Percentiles rank a stretch among this genome's conserved stretches.
Conservation (phyloP, 2,888 invertebrate genomes). For the Tetragnatha montana region DNA sequence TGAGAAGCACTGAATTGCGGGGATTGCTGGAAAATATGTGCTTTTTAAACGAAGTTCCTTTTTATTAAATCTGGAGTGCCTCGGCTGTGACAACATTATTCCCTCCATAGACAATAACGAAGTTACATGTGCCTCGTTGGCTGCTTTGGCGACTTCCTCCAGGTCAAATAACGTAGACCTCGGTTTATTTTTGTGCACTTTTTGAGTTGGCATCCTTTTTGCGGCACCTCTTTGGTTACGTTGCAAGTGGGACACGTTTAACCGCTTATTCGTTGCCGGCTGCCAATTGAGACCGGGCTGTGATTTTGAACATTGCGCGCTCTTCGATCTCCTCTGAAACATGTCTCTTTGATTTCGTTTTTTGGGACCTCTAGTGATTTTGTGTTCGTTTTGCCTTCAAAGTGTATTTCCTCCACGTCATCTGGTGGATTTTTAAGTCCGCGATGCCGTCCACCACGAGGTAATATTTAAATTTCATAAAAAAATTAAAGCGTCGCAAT, state of each 20-base stretch:
- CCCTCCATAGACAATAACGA: not conserved
- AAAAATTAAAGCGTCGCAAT: no score
- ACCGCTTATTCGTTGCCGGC: slow-evolving; percentile 49
- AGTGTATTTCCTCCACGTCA: slow-evolving; percentile 61
- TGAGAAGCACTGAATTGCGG: no score
- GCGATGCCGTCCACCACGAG: slow-evolving; percentile 63
- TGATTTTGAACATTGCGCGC: not conserved
- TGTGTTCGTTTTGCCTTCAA: slow-evolving; percentile 18
- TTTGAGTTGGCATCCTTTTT: slow-evolving; percentile 35
- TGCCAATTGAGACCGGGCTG: slow-evolving; percentile 36
- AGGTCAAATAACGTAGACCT: slow-evolving; percentile 38
- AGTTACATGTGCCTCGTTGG: slow-evolving; percentile 27
- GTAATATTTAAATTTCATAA: slow-evolving; percentile 15
- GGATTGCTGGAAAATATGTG: no score
- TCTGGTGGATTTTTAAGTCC: slow-evolving; percentile 62
- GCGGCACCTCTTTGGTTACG: slow-evolving; percentile 39
- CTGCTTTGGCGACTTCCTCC: slow-evolving; percentile 51
- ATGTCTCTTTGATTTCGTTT: slow-evolving; percentile 1
- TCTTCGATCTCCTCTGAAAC: not conserved
- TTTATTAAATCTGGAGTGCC: not conserved
- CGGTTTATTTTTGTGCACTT: slow-evolving; percentile 36
- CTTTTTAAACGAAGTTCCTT: no score
- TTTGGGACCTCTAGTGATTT: not conserved
- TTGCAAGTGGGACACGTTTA: slow-evolving; percentile 59
- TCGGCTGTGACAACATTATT: not conserved